These are phyloP conservation scores for Drosophila saltans DNA, from an alignment of 1,140 invertebrate genomes.

Conservation along the genomic window DNA sequence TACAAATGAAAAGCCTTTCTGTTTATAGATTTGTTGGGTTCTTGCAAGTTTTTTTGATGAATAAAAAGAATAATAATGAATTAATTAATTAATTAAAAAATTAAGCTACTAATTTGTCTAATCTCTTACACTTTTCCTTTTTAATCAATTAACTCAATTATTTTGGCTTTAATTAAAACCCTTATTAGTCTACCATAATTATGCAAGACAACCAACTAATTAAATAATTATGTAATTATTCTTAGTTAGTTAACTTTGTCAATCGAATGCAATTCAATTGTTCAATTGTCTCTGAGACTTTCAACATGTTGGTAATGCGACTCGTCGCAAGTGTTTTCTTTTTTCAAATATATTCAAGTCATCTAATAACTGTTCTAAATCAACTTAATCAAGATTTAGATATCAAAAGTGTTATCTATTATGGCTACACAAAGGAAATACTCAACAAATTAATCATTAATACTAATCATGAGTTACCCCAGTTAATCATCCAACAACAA, in stretches of 20 bases:
- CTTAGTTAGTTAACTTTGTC: neutral
- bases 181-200: slow-evolving; percentile 14
- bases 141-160: neutral
- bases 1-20: too few relatives aligned
- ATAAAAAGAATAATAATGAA: too few relatives aligned
- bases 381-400: slow-evolving; percentile 17
- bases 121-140: too few relatives aligned
- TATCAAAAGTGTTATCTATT: slow-evolving; percentile 25
- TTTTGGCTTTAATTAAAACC: neutral
- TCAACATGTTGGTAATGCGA: slow-evolving; percentile 24
- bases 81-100: too few relatives aligned
- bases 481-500: slow-evolving; percentile 20
- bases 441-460: neutral
- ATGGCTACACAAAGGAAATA: neutral
- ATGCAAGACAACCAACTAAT: slow-evolving; percentile 8
- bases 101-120: neutral
- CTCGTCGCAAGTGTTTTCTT: neutral
- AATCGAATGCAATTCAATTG: neutral
- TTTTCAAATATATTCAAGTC: neutral
- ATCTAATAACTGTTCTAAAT: neutral
- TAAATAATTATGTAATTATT: neutral
- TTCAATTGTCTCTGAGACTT: slow-evolving; percentile 12
- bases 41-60: too few relatives aligned
- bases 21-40: too few relatives aligned
- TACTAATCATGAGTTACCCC: neutral